Base-by-base conservation (phyloP, 2,888 invertebrate species). In the Serripes groenlandicus region DNA sequence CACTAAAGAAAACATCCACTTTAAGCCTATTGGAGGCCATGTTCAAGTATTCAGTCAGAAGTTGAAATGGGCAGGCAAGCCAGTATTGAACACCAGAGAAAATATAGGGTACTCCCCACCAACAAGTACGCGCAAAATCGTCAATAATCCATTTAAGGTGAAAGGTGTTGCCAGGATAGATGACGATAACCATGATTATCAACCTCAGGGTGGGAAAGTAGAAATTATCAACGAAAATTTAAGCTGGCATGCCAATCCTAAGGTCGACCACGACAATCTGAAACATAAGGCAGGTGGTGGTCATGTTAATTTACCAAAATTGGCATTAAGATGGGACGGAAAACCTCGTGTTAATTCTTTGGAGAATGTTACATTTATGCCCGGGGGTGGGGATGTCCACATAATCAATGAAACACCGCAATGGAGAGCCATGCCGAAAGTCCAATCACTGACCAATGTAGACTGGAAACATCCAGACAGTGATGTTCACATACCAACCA, bases 301-400 rank as follows among this genome's bases (percentile, higher is more conserved):
- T 23, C 75, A 90, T 75, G 86, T 89, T 26, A 76, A 85, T 70
- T 89, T 90, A 83, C 78, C 85, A 26, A 85, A 83, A 30, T 81
- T 85, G 54, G 75, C 78, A 21, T 66, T 85, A 0, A 81, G 75
- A 11, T 89, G 89, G 83, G 81, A 88, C 42, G 86, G 88, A 7
- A 82, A 82, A 21, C 76, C 92, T n/a, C 88, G 83, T 73, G 87
- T 92, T 93, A 98, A 98, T 74, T 98, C 98, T 71, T 97, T 98
- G 95, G 98, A 98, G 93, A 98, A 99, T 80, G 90, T 92, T 3
- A 96, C 96, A 86, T 98, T 98, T 92, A 95, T 96, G 80, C 97
- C 98, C 0, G 97, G 97, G 9, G 89, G 87, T 18, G 88, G 88
- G 0, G 80, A 87, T 32, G 83, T 89, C 18, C 85, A 81, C 35